Evolutionary conservation across 2,888 invertebrate genomes (phyloP).

Genomic region (Andrena chrysosceles): DNA sequence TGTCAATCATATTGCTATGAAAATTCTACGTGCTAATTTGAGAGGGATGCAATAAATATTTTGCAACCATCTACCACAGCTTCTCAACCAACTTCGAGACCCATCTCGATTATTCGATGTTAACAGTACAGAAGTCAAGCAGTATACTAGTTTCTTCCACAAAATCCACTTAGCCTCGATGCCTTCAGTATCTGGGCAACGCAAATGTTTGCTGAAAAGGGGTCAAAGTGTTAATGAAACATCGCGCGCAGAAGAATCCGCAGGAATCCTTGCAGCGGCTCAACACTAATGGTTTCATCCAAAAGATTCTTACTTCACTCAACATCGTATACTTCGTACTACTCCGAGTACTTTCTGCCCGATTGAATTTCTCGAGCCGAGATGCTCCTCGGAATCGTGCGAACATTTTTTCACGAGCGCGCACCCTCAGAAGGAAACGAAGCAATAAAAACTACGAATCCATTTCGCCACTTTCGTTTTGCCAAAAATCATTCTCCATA

Average conservation of each 20-base stretch:
- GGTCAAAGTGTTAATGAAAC: background rate
- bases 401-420: conserved; percentile 15
- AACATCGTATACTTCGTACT: background rate
- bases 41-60: no score
- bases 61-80: no score
- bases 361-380: no score
- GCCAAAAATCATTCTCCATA: background rate
- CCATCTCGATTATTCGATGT: background rate
- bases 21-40: no score
- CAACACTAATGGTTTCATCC: background rate
- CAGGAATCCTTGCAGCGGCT: conserved; percentile 1
- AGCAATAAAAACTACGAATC: background rate
- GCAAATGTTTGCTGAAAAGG: conserved; percentile 3
- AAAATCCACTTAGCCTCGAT: background rate
- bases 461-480: conserved; percentile 6
- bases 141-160: background rate
- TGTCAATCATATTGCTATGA: no score
- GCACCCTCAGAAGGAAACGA: background rate
- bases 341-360: background rate
- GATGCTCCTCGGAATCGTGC: no score
- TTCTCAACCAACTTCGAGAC: background rate
- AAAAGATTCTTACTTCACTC: background rate
- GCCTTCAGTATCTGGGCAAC: conserved; percentile 6
- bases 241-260: background rate
- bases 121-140: conserved; percentile 6